phyloP scores from a whole-genome alignment of 2,797 vertebrate genomes.

The Pitangus sulphuratus region DNA sequence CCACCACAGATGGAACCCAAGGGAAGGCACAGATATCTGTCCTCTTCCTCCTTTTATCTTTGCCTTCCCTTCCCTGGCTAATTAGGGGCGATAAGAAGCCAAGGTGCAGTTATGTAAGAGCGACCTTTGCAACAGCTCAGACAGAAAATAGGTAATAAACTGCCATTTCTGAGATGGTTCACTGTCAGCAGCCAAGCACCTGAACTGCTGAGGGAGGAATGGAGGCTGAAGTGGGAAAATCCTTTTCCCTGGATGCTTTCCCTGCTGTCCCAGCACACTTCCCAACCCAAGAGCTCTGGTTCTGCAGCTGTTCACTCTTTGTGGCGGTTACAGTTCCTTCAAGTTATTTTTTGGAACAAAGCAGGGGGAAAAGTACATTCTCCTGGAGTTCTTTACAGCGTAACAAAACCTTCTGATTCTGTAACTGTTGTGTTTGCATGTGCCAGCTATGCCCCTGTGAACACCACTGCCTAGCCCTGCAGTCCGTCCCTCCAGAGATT shows the following conservation, averaged over 20 bases:
- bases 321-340: background rate
- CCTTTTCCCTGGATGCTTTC: background rate
- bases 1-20: background rate
- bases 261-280: accelerated
- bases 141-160: background rate
- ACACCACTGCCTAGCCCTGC: background rate
- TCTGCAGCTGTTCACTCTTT: background rate
- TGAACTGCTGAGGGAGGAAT: background rate
- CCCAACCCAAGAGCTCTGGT: background rate
- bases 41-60: background rate
- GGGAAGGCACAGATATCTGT: background rate
- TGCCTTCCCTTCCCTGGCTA: background rate
- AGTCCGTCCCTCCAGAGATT: background rate
- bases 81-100: background rate
- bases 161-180: background rate
- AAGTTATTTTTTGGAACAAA: background rate
- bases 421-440: background rate
- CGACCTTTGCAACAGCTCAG: conserved; percentile 38
- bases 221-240: background rate
- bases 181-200: background rate
- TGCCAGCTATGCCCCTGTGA: background rate
- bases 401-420: background rate
- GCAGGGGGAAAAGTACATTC: background rate
- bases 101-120: conserved; percentile 33
- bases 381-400: background rate